These are phyloP conservation scores for Papilio glaucus DNA, from an alignment of 1,140 invertebrate genomes.

Conservation along the genomic window DNA sequence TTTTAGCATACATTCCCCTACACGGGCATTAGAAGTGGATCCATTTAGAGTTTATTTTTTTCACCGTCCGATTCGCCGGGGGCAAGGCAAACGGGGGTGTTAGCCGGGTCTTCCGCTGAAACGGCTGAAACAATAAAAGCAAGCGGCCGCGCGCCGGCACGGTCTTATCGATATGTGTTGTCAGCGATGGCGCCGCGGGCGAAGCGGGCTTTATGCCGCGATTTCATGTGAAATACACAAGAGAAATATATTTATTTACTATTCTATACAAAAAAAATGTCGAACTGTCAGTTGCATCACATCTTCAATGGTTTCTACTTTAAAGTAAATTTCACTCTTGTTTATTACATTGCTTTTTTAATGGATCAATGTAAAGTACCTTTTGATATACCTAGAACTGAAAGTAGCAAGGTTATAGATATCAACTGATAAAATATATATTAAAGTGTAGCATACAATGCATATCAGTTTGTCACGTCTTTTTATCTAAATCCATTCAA, in stretches of 20 bases:
- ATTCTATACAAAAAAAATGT: neutral
- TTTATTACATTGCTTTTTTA: too few relatives aligned
- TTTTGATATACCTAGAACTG: too few relatives aligned
- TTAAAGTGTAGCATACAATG: too few relatives aligned
- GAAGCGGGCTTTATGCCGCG: conserved; percentile 45
- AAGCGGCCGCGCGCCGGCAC: conserved; percentile 50
- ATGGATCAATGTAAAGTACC: too few relatives aligned
- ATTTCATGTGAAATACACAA: conserved; percentile 39
- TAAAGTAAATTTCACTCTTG: too few relatives aligned
- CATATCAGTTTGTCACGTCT: too few relatives aligned
- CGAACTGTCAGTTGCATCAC: too few relatives aligned
- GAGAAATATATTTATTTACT: neutral
- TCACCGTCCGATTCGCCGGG: conserved; percentile 30
- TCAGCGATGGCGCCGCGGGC: conserved; percentile 52
- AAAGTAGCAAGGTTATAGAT: too few relatives aligned
- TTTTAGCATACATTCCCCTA: conserved; percentile 37
- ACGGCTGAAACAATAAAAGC: conserved; percentile 67
- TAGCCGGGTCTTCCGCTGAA: conserved; percentile 47
- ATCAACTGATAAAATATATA: too few relatives aligned
- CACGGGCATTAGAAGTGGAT: conserved; percentile 49
- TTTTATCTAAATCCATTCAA: too few relatives aligned
- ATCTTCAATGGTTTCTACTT: too few relatives aligned
- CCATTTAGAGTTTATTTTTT: conserved; percentile 56
- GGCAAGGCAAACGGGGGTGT: conserved; percentile 43
- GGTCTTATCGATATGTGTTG: conserved; percentile 72